phyloP scores from a whole-genome alignment of 2,888 invertebrate genomes.

The Panzeria rudis region DNA sequence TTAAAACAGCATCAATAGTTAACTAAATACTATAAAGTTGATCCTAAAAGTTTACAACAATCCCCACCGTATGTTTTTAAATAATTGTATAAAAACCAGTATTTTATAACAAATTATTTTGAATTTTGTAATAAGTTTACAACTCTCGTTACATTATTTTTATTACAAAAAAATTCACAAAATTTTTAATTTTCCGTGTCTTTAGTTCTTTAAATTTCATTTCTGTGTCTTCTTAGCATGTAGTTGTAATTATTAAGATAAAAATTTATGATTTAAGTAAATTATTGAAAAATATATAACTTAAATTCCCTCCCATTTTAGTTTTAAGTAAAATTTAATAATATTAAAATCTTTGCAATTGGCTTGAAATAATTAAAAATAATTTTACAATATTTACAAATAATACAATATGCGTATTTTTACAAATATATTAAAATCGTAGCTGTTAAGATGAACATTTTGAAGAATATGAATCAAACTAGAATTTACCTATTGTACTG shows the following conservation, averaged over 20 bases:
- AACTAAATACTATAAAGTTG: no score
- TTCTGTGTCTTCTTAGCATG: slow-evolving; percentile 17
- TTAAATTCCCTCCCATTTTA: slow-evolving; percentile 62
- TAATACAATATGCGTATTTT: slow-evolving; percentile 37
- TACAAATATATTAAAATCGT: slow-evolving; percentile 53
- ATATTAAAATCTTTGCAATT: slow-evolving; percentile 15
- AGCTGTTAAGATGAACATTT: slow-evolving; percentile 28
- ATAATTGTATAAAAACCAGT: slow-evolving; percentile 71
- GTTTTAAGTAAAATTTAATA: slow-evolving; percentile 42
- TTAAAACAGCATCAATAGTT: no score
- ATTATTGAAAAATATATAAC: slow-evolving; percentile 40
- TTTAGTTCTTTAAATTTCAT: slow-evolving; percentile 2
- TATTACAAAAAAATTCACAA: slow-evolving; percentile 1
- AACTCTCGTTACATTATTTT: slow-evolving; percentile 3
- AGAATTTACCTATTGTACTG: slow-evolving; percentile 41
- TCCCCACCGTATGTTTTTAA: not conserved
- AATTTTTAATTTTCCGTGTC: slow-evolving; percentile 8
- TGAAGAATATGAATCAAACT: slow-evolving; percentile 21
- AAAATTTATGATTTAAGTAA: slow-evolving; percentile 57
- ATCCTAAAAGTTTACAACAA: not conserved
- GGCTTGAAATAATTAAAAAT: slow-evolving; percentile 18
- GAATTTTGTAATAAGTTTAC: slow-evolving; percentile 42
- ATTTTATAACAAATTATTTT: slow-evolving; percentile 54
- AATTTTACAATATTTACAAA: slow-evolving; percentile 18
- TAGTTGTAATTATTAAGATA: slow-evolving; percentile 57